phyloP scores from a whole-genome alignment of 2,113 vertebrate species.

The Leptobrachium ailaonicum region DNA sequence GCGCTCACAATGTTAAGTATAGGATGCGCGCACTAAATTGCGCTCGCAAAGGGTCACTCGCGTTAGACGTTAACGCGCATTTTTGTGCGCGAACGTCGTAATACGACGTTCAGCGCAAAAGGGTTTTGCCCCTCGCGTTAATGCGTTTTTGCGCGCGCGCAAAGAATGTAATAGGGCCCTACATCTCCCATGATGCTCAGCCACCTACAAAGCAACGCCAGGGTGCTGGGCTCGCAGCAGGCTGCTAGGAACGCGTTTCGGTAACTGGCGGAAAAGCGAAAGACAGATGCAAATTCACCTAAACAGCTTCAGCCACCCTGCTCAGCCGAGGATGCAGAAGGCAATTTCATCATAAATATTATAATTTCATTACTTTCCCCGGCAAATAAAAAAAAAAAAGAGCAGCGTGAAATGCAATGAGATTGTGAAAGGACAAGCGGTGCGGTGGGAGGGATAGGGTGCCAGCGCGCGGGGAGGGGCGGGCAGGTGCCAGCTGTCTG shows the following conservation, averaged over 20 bases:
- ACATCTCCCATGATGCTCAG: no score
- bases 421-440: slow-evolving; percentile 42
- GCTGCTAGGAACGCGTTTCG: not conserved
- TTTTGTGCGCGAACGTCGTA: no score
- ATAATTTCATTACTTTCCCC: slow-evolving; percentile 49
- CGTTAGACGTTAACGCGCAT: no score
- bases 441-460: slow-evolving; percentile 18
- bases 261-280: slow-evolving; percentile 1
- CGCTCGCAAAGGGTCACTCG: no score
- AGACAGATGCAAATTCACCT: slow-evolving; percentile 25
- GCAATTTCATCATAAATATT: slow-evolving; percentile 50
- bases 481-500: slow-evolving; percentile 48
- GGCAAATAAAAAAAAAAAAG: slow-evolving; percentile 22
- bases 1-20: no score
- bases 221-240: not conserved
- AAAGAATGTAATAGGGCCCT: no score
- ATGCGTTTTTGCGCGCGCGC: no score
- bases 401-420: slow-evolving; percentile 46
- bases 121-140: no score
- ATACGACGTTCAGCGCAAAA: no score
- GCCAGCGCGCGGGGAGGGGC: slow-evolving; percentile 30
- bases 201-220: not conserved
- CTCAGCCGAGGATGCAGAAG: slow-evolving; percentile 34
- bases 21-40: no score
- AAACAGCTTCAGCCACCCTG: slow-evolving; percentile 25